A percentile compares a stretch with the other conserved stretches of the same genome.
phyloP scores from a whole-genome alignment of 2,113 vertebrate genomes.

The Clarias magur region DNA sequence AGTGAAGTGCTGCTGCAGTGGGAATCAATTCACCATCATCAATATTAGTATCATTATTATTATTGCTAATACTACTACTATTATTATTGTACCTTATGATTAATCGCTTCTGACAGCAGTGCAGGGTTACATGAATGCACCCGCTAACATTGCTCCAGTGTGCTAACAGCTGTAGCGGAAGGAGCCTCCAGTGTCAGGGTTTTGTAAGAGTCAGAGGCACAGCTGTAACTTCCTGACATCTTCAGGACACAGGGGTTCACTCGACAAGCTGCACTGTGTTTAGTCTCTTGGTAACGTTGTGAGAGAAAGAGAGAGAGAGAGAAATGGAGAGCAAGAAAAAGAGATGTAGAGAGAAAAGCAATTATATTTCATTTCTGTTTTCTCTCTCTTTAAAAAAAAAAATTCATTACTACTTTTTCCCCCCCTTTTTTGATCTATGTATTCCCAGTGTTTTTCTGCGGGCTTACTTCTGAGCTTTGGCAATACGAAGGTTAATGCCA shows the following conservation, averaged over 20 bases:
- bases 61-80: neutral
- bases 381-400: no score
- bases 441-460: no score
- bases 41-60: neutral
- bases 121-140: neutral
- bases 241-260: neutral
- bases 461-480: no score
- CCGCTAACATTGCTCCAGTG: neutral
- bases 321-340: neutral
- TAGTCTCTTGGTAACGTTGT: neutral
- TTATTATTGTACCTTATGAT: neutral
- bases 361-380: no score
- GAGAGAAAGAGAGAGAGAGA: neutral
- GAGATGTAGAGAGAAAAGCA: neutral
- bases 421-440: no score
- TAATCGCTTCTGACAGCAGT: neutral
- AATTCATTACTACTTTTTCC: no score
- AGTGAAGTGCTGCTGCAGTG: neutral
- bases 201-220: neutral
- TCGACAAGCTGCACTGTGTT: neutral
- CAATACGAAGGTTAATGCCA: no score
- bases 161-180: neutral
- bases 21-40: neutral
- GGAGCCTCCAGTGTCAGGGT: neutral
- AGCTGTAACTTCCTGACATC: no score